Evolutionary conservation across 2,113 vertebrate species (phyloP).

Genomic region (Ageneiosus marmoratus): DNA sequence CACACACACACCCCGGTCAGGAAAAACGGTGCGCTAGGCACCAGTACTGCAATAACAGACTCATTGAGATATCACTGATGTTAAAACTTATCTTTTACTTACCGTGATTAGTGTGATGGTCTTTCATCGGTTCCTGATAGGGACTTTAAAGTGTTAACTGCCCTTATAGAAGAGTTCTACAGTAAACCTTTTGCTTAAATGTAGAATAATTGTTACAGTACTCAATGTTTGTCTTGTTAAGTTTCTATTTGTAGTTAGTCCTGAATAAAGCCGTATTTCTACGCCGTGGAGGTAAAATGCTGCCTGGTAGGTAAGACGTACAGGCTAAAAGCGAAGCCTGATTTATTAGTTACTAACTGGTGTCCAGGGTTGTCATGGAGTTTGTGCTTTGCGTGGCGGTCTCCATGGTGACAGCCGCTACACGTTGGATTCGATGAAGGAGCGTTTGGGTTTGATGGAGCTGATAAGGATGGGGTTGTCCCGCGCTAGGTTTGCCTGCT

Average conservation of each 20-base stretch:
- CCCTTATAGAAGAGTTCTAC: slow-evolving; percentile 34
- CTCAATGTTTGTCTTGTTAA: slow-evolving; percentile 4
- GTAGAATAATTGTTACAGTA: slow-evolving; percentile 19
- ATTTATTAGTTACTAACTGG: neutral
- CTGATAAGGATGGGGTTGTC: slow-evolving; percentile 80
- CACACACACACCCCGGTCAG: slow-evolving; percentile 5
- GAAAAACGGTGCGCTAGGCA: neutral
- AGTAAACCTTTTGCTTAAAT: slow-evolving; percentile 29
- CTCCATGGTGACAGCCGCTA: slow-evolving; percentile 60
- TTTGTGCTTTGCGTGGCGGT: slow-evolving; percentile 12
- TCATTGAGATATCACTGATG: neutral
- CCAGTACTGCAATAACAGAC: slow-evolving; percentile 2
- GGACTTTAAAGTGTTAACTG: slow-evolving; percentile 13
- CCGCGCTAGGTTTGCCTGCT: slow-evolving; percentile 72
- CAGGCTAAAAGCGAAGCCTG: slow-evolving; percentile 12
- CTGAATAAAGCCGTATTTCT: slow-evolving; percentile 8
- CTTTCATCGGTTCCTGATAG: neutral
- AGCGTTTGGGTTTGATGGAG: slow-evolving; percentile 90
- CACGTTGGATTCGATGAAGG: slow-evolving; percentile 96
- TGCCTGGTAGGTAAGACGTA: neutral
- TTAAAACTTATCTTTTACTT: neutral
- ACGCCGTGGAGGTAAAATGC: slow-evolving; percentile 19
- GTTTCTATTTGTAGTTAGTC: neutral
- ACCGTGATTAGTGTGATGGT: neutral
- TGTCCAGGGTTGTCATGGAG: neutral